Evolutionary conservation across 2,113 vertebrate species (phyloP), one percentile per base, ranked within the genome.

Genomic region (Phycodurus eques): DNA sequence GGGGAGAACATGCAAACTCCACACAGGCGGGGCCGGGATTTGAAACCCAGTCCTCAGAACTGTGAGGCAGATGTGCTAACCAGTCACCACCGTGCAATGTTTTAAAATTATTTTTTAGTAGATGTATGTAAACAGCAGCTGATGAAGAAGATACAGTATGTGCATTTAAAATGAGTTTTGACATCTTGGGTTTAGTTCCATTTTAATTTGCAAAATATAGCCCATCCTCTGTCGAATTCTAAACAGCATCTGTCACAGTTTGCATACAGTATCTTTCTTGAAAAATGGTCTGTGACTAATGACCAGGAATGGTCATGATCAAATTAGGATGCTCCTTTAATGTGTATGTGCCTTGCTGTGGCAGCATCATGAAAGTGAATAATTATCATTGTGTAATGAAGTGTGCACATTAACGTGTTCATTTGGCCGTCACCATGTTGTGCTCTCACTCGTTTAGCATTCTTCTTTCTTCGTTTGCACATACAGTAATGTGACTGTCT

Each of bases 281-380:
- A 27, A 56, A 39, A 49, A 19, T 51, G 66, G 31, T 39, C 66
- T 19, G 5, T 35, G 1, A 31, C 2, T 20, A 68, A 39, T 35
- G 31, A 67, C 8, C 65, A 67, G 15, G 46, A 67, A 67, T 51
- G 46, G 46, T 33, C 35, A 51, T 51, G 66, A 22, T 54, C 67
- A 54, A 33, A 54, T 54, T 42, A 51, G 63, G 43, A 66, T 22
- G 22, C n/a, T 56, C 67, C 15, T 42, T 20, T 68, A 22, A 54
- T 14, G 49, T 54, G 9, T 56, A 53, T n/a, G 51, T 42, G 49
- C 20, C 51, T 42, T 42, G 31, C 31, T 19, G 49, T 68, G 43
- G 64, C 64, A 66, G 64, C 44, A 47, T 44, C 64, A 47, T 66
- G 64, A 49, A 66, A 47, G 43, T 47, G 64, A 49, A 66, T 66